Evolutionary conservation across 2,113 vertebrate genomes (phyloP).

Genomic region (Morone chrysops): DNA sequence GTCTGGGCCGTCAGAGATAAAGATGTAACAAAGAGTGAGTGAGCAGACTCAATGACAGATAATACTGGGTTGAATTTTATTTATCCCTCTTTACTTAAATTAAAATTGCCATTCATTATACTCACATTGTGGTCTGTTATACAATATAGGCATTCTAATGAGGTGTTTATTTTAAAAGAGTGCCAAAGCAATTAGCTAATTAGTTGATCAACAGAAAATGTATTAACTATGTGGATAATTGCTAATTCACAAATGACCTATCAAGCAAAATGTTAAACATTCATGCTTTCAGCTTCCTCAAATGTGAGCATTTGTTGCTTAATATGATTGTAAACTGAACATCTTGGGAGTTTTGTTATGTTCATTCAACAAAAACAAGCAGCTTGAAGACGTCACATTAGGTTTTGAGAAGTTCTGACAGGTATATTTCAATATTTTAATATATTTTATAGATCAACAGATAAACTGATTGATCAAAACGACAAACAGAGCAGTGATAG

Average conservation of each 20-base stretch:
- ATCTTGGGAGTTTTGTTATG: neutral
- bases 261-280: neutral
- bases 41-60: neutral
- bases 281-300: neutral
- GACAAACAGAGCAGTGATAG: neutral
- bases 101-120: neutral
- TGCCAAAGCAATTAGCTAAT: neutral
- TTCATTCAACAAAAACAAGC: neutral
- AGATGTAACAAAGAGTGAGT: slow-evolving; percentile 11
- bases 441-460: neutral
- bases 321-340: neutral
- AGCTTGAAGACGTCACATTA: neutral
- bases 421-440: neutral
- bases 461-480: neutral
- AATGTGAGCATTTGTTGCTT: too few species aligned
- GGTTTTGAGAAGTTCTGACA: neutral
- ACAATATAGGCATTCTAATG: neutral
- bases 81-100: neutral
- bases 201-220: neutral
- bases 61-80: neutral
- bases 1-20: slow-evolving; percentile 32
- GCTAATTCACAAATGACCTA: neutral
- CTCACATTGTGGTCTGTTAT: neutral
- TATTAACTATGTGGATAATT: neutral
- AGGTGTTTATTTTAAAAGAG: neutral